These are phyloP conservation scores for Megalopta genalis DNA, from an alignment of 1,140 invertebrate genomes.

Conservation along the genomic window DNA sequence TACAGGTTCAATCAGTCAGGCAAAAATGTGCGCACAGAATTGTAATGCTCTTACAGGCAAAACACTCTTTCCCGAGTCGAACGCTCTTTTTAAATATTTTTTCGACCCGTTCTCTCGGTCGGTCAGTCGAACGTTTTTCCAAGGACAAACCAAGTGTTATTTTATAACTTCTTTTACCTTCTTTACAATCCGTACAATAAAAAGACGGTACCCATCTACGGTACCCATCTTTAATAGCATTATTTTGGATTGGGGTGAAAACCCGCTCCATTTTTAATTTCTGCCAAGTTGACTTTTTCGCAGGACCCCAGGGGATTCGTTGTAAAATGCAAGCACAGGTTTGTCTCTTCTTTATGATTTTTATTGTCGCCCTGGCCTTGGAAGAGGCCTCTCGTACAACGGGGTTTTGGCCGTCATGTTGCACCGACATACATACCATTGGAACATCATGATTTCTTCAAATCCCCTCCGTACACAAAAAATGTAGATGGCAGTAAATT, in stretches of 20 bases:
- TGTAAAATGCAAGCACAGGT: slow-evolving; percentile 41
- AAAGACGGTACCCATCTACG: slow-evolving; percentile 2
- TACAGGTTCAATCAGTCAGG: neutral
- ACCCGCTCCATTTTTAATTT: slow-evolving; percentile 64
- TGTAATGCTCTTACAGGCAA: neutral
- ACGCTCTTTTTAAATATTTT: too few species aligned
- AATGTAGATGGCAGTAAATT: too few species aligned
- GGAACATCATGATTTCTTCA: too few species aligned
- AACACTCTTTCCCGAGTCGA: too few species aligned
- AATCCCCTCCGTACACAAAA: too few species aligned
- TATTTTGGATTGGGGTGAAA: slow-evolving; percentile 51
- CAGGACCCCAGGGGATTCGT: neutral
- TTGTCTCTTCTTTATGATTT: slow-evolving; percentile 7
- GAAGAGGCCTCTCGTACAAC: neutral
- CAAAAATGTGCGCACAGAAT: rapidly evolving
- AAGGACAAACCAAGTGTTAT: neutral
- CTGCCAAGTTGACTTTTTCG: slow-evolving; percentile 15
- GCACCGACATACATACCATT: too few species aligned
- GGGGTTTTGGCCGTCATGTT: too few species aligned
- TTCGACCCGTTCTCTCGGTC: too few species aligned
- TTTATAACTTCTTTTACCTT: slow-evolving; percentile 4
- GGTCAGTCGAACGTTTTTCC: neutral
- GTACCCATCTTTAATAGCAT: slow-evolving; percentile 44
- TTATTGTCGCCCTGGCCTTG: neutral
- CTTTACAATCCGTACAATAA: neutral